Percentiles rank a stretch among this genome's conserved stretches.
Evolutionary conservation across 2,888 invertebrate genomes (phyloP).

Genomic region (Schrankia costaestrigalis): DNA sequence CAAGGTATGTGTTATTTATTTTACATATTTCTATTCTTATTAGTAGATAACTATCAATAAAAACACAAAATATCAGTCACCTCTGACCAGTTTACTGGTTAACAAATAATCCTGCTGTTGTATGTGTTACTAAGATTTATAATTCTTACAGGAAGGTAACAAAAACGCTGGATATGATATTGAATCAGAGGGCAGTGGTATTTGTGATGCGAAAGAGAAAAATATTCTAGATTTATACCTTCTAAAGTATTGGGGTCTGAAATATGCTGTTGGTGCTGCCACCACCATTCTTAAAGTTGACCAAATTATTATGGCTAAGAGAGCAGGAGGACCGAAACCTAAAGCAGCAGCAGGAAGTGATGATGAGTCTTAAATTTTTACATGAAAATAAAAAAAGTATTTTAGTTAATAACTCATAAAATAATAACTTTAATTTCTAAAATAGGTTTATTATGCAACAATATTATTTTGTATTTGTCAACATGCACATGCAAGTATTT

Average conservation of each 20-base stretch:
- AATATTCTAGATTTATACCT: constrained; percentile 91
- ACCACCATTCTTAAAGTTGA: constrained; percentile 96
- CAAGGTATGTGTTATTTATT: constrained; percentile 69
- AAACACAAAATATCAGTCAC: too few species aligned
- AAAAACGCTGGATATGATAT: constrained; percentile 93
- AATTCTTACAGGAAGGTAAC: constrained; percentile 83
- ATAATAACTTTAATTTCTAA: too few species aligned
- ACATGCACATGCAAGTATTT: too few species aligned
- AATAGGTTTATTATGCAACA: too few species aligned
- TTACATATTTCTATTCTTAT: background rate
- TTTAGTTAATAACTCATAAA: too few species aligned
- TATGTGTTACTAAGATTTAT: background rate
- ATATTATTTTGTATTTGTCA: too few species aligned
- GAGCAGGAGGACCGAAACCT: constrained; percentile 96
- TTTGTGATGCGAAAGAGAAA: constrained; percentile 88
- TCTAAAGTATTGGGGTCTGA: constrained; percentile 95
- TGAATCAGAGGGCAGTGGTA: constrained; percentile 85
- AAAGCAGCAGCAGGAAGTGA: constrained; percentile 84
- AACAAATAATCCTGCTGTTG: background rate
- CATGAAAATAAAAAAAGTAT: too few species aligned
- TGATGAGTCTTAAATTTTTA: constrained; percentile 83
- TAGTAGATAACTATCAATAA: background rate
- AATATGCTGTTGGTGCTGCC: constrained; percentile 96
- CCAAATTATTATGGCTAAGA: constrained; percentile 99
- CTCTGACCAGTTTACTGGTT: too few species aligned